Base-by-base conservation (phyloP, 2,113 vertebrate species). In the Gallinago undulata region DNA sequence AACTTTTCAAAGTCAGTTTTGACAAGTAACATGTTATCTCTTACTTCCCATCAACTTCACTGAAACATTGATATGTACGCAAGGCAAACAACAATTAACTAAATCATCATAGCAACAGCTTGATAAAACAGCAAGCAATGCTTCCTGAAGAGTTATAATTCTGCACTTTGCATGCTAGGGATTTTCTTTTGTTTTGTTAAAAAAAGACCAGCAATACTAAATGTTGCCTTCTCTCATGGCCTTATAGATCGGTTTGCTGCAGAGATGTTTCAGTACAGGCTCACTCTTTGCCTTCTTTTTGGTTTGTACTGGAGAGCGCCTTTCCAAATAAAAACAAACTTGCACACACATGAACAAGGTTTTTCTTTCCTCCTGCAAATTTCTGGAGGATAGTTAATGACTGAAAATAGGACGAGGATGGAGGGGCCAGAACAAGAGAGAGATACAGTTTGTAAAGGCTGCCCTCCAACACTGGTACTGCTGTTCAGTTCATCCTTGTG, bases 361-460 rank as follows among this genome's bases (percentile, higher is more conserved):
- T 85, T 76, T 95, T 51, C 19, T 43, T 85, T 87, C 28, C 41
- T 70, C 55, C 51, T 66, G 18, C 68, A 84, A 59, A 23, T 53
- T 45, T 79, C 37, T 69, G 48, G 57, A 85, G 43, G 84, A 50
- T 66, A 77, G 33, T 55, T 67, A 70, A 90, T 12, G 33, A 76
- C 55, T 41, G 22, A 50, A 91, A 95, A 55, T 33, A 43, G 55
- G n/a, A 73, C 8, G 9, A 70, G 23, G 37, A 50, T 25, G 37
- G 41, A 77, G 43, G 22, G 24, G 37, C 24, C 51, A 77, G 37
- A 86, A 86, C 4, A 76, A 14, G 22, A 89, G 56, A 83, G 81
- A 87, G 89, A 96, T n/a, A 85, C 4, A 78, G 83, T 94, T 95
- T 95, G 94, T 89, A 93, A 95, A 87, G 93, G 70, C 93, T 93